Evolutionary conservation across 2,113 vertebrate species (phyloP), one percentile per base, ranked within the genome.

Genomic region (Istiophorus platypterus): DNA sequence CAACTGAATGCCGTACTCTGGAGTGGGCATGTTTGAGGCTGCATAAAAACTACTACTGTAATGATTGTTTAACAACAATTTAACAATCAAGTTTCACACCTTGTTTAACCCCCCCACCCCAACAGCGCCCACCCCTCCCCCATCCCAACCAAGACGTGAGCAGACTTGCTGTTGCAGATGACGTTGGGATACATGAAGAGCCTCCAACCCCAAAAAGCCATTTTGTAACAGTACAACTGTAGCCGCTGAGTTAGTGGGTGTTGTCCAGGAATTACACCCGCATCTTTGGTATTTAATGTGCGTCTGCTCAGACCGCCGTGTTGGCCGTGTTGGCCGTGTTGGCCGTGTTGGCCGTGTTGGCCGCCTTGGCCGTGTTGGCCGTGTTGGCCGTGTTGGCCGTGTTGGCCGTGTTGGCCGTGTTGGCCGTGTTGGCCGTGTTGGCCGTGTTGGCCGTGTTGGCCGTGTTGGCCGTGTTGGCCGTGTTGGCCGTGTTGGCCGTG

Each of bases 231-330:
- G 61, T 49, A 34, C 24, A 72, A 52, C 59, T 54, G 58, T 2
- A 49, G 72, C 62, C 73, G 64, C 47, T 42, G 74, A 59, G 26
- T 71, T 49, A 42, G n/a, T n/a, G 69, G 13, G 1, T 51, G 70
- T 13, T 65, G 57, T 80, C 79, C 75, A 65, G 73, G 81, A 88
- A 76, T 71, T 52, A 80, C 39, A 78, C 68, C 76, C 69, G 61
- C 77, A 76, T 45, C 80, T 73, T 66, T 72, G 76, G 56, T 63
- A 61, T 76, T 61, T 57, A 76, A 49, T 57, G 62, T 15, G 41
- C 62, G 2, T 56, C 61, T 10, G 52, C 77, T 71, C 63, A 41
- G 72, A n/a, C n/a, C n/a, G n/a, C n/a, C n/a, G n/a, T n/a, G n/a
- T n/a, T n/a, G n/a, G n/a, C n/a, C n/a, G n/a, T n/a, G n/a, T n/a